Base-by-base conservation (phyloP, 2,797 vertebrate species). In the Chaetophractus vellerosus region DNA sequence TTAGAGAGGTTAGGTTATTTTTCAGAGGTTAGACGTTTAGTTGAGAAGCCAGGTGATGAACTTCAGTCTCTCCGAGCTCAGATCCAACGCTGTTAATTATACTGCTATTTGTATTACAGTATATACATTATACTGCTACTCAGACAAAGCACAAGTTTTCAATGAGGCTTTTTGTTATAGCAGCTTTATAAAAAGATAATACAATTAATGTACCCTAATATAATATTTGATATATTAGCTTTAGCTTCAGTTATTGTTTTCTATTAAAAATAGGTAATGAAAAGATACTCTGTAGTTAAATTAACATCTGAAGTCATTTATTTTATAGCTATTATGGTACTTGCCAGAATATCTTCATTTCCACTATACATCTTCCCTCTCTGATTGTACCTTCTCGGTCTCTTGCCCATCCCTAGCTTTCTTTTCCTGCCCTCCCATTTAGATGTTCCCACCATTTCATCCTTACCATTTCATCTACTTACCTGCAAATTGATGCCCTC, bases 141-240 rank as follows among this genome's bases (percentile, higher is more conserved):
- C 45, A 50, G 28, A 57, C 45, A 89, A 93, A 90, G 74, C 31
- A 28, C 16, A 28, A 59, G 19, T 82, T 59, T 80, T 75, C 36
- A 66, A 0, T 45, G 63, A 59, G 36, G 76, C 48, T 83, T 90
- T 71, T 50, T 74, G 31, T 83, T 90, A 79, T 26, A 72, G 31
- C 38, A 88, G 31, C 31, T 96, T 88, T 74, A 61, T 72, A 87
- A 66, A 45, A 91, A 93, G 14, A 75, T 82, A 75, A 69, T 64
- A 57, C 38, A 93, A 48, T 23, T 18, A 78, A 9, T 86, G 9
- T 80, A 41, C 6, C 33, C 76, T 82, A 91, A 64, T 82, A 69
- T 86, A 55, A 28, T 87, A 81, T 41, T 69, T 93, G 84, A 82
- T 23, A 91, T 76, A 68, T 95, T 86, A 80, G 38, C 66, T 64